Evolutionary conservation across 2,113 vertebrate species (phyloP), one percentile per base, ranked within the genome.

Genomic region (Toxostoma redivivum): DNA sequence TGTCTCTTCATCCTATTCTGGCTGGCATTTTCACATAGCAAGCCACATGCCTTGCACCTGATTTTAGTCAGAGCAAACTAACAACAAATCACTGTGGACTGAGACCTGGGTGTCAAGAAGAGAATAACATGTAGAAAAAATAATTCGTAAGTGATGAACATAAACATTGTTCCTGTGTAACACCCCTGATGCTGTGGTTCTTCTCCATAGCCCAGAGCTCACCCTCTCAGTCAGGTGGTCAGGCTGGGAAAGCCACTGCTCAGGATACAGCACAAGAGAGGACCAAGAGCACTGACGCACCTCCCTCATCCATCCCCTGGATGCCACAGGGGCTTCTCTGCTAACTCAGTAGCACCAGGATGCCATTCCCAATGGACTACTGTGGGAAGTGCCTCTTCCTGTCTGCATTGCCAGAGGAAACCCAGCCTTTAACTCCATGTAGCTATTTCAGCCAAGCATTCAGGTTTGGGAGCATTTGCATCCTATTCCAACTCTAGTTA

Each of bases 151-250:
- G 28, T 25, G 40, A 70, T 35, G 35, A 62, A 40, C 19, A 78
- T 19, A 53, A 53, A 7, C n/a, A 38, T 25, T 9, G 7, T 10
- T n/a, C 60, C 45, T 31, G 24, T 60, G n/a, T 28, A 45, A 5
- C 28, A 45, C 13, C 33, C 28, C 33, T 38, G 53, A 23, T 2
- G 8, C 60, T 38, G 20, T 7, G 33, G 28, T 19, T 66, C 38
- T 28, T 31, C 76, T 22, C 21, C 15, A 2, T 7, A 9, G 62
- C 57, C 24, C 57, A 6, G 31, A n/a, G 57, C 53, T 40, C 48
- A 8, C 3, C 27, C 7, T 16, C 30, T 10, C 5, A 5, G 23
- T 2, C 0, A 0, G 18, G 17, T 4, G 12, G n/a, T 17, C 1
- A 7, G 61, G 22, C 45, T 78, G 15, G 22, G 16, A 70, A 61